Evolutionary conservation across 2,888 invertebrate species (phyloP), one percentile per base, ranked within the genome.

Genomic region (Hipparchia sbordonii): DNA sequence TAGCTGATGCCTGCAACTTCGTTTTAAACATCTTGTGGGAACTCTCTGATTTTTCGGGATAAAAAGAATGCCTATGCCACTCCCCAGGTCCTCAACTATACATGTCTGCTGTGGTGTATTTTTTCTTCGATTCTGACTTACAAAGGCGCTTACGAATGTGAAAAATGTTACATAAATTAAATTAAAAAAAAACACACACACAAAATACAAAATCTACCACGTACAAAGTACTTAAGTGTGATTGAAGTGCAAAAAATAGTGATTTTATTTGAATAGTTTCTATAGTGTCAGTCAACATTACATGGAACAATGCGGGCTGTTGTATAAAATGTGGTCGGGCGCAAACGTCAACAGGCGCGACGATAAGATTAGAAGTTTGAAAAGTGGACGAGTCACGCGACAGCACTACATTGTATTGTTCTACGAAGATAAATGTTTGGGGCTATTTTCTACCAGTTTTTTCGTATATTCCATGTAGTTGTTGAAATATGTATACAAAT

Each of bases 331-430:
- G 61, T 33, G 69, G 63, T 46, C 60, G 60, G 57, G 69, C 71
- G 33, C 69, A 62, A 67, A 72, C 74, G 74, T 71, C 75, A 76
- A 73, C 74, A 74, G 67, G 65, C 72, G 46, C 52, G 39, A 56
- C 74, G 72, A 76, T 76, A 76, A 76, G 74, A 76, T 71, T 68
- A 66, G 68, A 70, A 72, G 76, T 71, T 76, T 76, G 74, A 74
- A 76, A 76, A 73, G 73, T 72, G 67, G 76, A 76, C 71, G 72
- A 57, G 74, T 69, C 78, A 78, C 76, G 77, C 75, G 73, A 78
- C 73, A 66, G 72, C 60, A 74, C 71, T 59, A 39, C 60, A 46
- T 52, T 61, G 67, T 60, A 68, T 68, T 48, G 59, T 60, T 48
- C 59, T 61, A 68, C 60, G 33, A 39, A 61, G 51, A 60, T 48